Evolutionary conservation across 2,888 invertebrate genomes (phyloP), one percentile per base, ranked within the genome.

Genomic region (Brassicogethes aeneus): DNA sequence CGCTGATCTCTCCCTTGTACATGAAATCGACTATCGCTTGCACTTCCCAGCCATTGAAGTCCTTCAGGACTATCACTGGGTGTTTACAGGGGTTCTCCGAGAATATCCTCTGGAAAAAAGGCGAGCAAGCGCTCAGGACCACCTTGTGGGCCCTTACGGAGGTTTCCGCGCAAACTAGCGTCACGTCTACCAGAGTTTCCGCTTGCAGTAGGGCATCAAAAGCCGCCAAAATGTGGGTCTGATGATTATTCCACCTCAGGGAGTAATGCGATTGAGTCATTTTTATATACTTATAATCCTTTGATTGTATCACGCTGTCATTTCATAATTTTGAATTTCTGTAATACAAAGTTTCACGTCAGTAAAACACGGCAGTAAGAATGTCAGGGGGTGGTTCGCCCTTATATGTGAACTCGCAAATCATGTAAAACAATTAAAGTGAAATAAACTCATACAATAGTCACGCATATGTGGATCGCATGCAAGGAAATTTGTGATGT

Each of bases 181-280:
- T 91, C 43, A 92, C 91, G 66, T 92, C 92, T 44, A 91, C 91
- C 40, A 91, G 77, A 5, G 84, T 80, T 70, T 90, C 90, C 15
- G 85, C 85, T 61, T 89, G 86, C 47, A 91, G 75, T 46, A 92
- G 76, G n/a, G 85, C 82, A 62, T 90, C 91, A 70, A 93, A 91
- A 38, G 91, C 85, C 58, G 85, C 79, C 54, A 91, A 76, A 62
- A 93, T 81, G 69, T 92, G 89, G 54, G 80, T 80, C 67, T 88
- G 89, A 74, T 92, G 92, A 73, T 91, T 91, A 75, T 90, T 90
- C 92, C 92, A 93, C 70, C 89, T 80, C 61, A 92, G 76, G 65
- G 89, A 90, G 71, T 90, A 92, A 69, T 90, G 89, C 65, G 89
- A 87, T 70, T 86, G 77, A 41, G 64, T 59, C 66, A 66, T 67